Base-by-base conservation (phyloP, 2,797 vertebrate species). In the Chelidonichthys spinosus region DNA sequence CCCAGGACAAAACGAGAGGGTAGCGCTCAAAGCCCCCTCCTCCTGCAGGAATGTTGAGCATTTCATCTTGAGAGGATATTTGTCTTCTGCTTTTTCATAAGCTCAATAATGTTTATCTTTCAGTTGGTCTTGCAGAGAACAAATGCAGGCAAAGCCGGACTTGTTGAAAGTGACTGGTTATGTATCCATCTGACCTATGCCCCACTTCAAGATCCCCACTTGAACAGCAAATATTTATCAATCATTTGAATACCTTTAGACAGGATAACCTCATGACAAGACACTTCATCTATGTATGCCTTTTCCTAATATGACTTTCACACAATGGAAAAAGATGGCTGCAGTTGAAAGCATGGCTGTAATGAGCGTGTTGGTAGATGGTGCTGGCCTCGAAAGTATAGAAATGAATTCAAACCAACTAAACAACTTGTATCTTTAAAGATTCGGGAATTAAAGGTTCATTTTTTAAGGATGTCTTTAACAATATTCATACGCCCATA, bases 1-100 rank as follows among this genome's bases (percentile, higher is more conserved):
- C 3, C 35, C 35, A 52, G 47, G 8, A 56, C 5, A 42, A 47
- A 58, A 44, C 3, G 36, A 63, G n/a, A 67, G 3, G 7, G 3
- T 4, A 40, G 18, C 6, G 71, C 17, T 64, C 33, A 64, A 40
- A 52, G n/a, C 3, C 14, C 18, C 1, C 42, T 18, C 17, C 37
- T 46, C 35, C 25, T 6, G 3, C 36, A 82, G 72, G 88, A 92
- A 90, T 89, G 75, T 49, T 49, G 14, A 78, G 14, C 35, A 87
- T 89, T 82, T 82, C 68, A 58, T 82, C 11, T 69, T 49, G 18
- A 75, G 72, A 88, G 85, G 85, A 88, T 87, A 86, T 86, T 90
- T 79, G 85, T 70, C 14, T 77, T 74, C 46, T 68, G 46, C 54
- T 83, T 79, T 81, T 80, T 86, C 59, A 84, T 74, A 53, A 83